Conservation (phyloP, 2,888 invertebrate species). For the Apamea crenata region DNA sequence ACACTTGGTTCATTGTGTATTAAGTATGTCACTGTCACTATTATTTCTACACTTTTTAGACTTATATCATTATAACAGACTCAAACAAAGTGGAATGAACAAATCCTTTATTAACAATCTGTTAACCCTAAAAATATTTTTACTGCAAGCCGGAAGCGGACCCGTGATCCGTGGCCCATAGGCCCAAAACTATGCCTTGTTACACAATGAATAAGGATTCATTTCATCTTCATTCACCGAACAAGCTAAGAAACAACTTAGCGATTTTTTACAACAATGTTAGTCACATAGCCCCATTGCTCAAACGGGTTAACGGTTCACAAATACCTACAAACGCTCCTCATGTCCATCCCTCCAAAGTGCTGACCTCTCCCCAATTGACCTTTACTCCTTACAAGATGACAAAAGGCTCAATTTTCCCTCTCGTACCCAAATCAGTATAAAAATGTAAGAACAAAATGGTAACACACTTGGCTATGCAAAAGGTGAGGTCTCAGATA, state of each 20-base stretch:
- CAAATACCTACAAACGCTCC: slow-evolving; percentile 41
- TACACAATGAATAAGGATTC: not conserved
- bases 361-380: slow-evolving; percentile 41
- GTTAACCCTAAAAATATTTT: not conserved
- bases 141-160: not conserved
- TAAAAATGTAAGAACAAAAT: slow-evolving; percentile 64
- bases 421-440: slow-evolving; percentile 53
- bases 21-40: not conserved
- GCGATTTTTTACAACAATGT: not conserved
- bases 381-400: slow-evolving; percentile 43
- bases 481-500: slow-evolving; percentile 58
- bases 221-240: not conserved
- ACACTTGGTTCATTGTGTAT: not conserved
- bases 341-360: slow-evolving; percentile 15
- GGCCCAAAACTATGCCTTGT: not conserved
- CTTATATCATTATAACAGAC: not conserved
- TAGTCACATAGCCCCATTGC: not conserved
- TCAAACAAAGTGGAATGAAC: not conserved
- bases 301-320: slow-evolving; percentile 28
- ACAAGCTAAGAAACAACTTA: not conserved
- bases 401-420: slow-evolving; percentile 54
- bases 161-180: not conserved
- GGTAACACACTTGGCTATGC: slow-evolving; percentile 53
- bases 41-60: not conserved
- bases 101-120: not conserved